Conservation (phyloP, 2,888 invertebrate genomes). For the Lymantria monacha region DNA sequence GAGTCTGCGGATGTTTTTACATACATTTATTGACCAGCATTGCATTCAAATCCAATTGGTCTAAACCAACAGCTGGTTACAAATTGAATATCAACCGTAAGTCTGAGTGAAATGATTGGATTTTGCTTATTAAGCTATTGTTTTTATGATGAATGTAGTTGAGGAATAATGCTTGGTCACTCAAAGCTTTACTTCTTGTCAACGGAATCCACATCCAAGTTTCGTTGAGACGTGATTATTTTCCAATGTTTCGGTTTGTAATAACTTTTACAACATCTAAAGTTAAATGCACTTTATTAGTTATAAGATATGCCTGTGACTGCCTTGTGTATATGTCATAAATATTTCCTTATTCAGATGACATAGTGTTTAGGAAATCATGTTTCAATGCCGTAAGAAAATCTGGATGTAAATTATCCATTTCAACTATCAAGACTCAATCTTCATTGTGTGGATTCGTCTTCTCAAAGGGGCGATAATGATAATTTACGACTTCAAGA, state of each 20-base stretch:
- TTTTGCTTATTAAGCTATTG: slow-evolving; percentile 9
- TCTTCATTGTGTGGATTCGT: too few relatives aligned
- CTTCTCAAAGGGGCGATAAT: too few relatives aligned
- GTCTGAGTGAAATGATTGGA: background rate
- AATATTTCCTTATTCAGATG: too few relatives aligned
- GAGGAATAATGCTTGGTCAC: slow-evolving; percentile 24
- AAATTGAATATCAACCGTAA: slow-evolving; percentile 8
- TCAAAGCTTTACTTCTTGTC: slow-evolving; percentile 33
- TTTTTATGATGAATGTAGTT: background rate
- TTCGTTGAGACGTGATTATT: slow-evolving; percentile 32
- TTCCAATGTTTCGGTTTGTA: slow-evolving; percentile 34
- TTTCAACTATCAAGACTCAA: too few relatives aligned
- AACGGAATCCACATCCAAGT: slow-evolving; percentile 24
- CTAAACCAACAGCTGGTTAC: slow-evolving; percentile 14
- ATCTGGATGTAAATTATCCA: too few relatives aligned
- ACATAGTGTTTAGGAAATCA: too few relatives aligned
- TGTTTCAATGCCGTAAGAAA: too few relatives aligned
- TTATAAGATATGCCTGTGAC: too few relatives aligned
- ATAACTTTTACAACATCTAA: slow-evolving; percentile 32
- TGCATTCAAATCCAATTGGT: background rate
- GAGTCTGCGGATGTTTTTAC: slow-evolving; percentile 71
- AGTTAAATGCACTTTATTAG: too few relatives aligned
- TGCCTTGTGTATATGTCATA: too few relatives aligned
- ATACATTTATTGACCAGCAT: slow-evolving; percentile 63
- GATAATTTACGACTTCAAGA: too few relatives aligned